Percentiles rank a stretch among this genome's conserved stretches.
Evolutionary conservation across 2,113 vertebrate species (phyloP).

Genomic region (Barbus barbus): DNA sequence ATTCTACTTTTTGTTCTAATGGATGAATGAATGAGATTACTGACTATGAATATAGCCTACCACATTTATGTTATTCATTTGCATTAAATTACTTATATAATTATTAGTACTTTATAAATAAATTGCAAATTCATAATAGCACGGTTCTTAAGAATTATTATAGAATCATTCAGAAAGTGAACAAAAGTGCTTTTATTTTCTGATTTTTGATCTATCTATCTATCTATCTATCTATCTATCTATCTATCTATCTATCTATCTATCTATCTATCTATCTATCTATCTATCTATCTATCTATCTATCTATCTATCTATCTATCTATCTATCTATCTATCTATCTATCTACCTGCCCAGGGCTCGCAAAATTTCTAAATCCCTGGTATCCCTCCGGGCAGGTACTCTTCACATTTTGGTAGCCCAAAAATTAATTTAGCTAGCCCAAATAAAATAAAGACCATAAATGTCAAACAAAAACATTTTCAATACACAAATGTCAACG

Average conservation of each 20-base stretch:
- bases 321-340: not conserved
- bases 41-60: not conserved
- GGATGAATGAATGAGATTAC: not conserved
- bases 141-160: not conserved
- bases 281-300: not conserved
- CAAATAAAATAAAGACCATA: too few species aligned
- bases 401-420: too few species aligned
- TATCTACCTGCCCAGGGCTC: too few species aligned
- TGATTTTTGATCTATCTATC: too few species aligned
- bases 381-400: too few species aligned
- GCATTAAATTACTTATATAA: not conserved
- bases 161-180: too few species aligned
- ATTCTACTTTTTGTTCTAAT: not conserved
- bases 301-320: not conserved
- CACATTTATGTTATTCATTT: not conserved
- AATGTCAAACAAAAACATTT: too few species aligned
- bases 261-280: not conserved
- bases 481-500: too few species aligned
- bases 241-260: not conserved
- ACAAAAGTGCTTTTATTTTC: too few species aligned
- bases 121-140: too few species aligned
- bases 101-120: not conserved
- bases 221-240: not conserved
- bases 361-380: too few species aligned
- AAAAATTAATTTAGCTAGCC: too few species aligned